phyloP scores from a whole-genome alignment of 2,113 vertebrate species.

The Scytalopus superciliaris region DNA sequence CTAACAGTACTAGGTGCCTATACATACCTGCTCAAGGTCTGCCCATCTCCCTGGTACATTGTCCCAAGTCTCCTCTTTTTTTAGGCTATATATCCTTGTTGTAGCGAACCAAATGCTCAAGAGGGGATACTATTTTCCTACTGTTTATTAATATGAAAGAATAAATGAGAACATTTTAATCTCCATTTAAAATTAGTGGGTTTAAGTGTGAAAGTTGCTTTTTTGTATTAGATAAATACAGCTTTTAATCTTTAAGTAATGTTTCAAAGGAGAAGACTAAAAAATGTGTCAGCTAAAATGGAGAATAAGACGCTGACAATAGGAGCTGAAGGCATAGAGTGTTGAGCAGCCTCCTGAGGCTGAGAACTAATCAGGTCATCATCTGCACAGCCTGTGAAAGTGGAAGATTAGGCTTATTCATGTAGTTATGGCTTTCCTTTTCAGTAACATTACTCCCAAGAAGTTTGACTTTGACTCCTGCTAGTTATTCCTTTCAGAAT shows the following conservation, averaged over 20 bases:
- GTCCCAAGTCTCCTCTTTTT: not conserved
- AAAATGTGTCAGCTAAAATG: not conserved
- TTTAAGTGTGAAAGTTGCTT: not conserved
- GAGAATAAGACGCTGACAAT: not conserved
- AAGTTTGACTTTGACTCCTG: not conserved
- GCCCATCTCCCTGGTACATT: rapidly evolving
- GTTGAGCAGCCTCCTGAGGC: not conserved
- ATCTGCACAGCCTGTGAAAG: not conserved
- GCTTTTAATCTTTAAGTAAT: not conserved
- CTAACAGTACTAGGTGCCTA: not conserved
- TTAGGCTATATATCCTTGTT: not conserved
- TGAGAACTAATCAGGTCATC: not conserved
- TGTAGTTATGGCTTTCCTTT: not conserved
- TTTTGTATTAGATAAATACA: not conserved
- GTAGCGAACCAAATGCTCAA: rapidly evolving
- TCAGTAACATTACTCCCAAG: not conserved
- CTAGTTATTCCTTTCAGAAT: not conserved
- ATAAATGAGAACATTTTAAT: not conserved
- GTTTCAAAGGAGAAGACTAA: not conserved
- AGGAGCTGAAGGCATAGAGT: not conserved
- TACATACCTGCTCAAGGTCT: not conserved
- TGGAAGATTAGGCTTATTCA: not conserved
- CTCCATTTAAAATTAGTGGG: not conserved
- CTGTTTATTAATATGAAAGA: not conserved
- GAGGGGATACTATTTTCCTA: not conserved